Conservation (phyloP, 2,888 invertebrate species). For the Noctuana brunneofusca region DNA sequence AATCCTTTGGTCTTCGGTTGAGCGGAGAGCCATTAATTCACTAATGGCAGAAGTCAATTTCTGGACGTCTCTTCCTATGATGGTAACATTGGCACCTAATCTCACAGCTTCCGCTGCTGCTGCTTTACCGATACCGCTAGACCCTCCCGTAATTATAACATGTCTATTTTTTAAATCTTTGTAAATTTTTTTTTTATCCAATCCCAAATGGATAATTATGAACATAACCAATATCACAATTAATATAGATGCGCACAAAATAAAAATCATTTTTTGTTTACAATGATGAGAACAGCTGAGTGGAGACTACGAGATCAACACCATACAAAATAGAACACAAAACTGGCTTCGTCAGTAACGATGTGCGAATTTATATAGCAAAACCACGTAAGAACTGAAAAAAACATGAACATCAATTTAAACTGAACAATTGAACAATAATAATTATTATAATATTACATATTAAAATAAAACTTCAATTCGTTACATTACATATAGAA, state of each 20-base stretch:
- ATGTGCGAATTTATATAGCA: too few species aligned
- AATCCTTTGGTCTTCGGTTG: conserved; percentile 69
- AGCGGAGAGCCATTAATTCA: conserved; percentile 72
- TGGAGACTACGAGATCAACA: too few species aligned
- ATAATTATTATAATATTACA: too few species aligned
- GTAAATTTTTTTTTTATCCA: conserved; percentile 59
- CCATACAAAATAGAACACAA: too few species aligned
- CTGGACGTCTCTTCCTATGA: conserved; percentile 91
- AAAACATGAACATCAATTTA: too few species aligned
- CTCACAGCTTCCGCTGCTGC: conserved; percentile 90
- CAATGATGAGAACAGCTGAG: too few species aligned
- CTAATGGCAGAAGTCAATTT: conserved; percentile 85
- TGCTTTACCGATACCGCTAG: conserved; percentile 96
- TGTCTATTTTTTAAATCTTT: conserved; percentile 78
- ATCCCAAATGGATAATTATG: conserved; percentile 47
- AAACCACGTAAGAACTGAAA: too few species aligned
- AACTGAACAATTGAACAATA: too few species aligned
- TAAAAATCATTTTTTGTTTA: conserved; percentile 34
- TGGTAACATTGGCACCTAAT: conserved; percentile 94
- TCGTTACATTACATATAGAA: too few species aligned
- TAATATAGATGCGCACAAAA: conserved; percentile 38
- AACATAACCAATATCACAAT: conserved; percentile 44
- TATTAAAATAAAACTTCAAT: too few species aligned
- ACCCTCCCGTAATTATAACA: conserved; percentile 94
- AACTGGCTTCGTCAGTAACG: too few species aligned